A percentile compares a stretch with the other conserved stretches of the same genome.
These are phyloP conservation scores for Apostichopus japonicus DNA, from an alignment of 35 echinoderm and acorn worm species.

Conservation along the genomic window DNA sequence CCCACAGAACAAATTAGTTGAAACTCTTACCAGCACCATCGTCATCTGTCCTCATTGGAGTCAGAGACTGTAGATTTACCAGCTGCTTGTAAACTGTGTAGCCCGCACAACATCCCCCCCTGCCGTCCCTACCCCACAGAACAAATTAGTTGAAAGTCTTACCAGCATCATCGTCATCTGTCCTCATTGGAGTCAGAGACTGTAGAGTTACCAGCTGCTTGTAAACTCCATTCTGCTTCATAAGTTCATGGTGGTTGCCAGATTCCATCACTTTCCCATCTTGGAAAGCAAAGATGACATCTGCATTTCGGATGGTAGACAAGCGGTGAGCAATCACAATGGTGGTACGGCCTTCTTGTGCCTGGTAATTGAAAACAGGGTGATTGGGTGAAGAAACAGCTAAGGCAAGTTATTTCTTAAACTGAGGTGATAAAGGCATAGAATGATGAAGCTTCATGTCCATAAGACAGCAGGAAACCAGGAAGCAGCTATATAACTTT, in stretches of 20 bases:
- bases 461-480: background rate
- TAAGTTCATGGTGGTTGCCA: constrained; percentile 43
- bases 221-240: constrained; percentile 75
- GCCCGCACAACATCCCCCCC: background rate
- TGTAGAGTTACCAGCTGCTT: constrained; percentile 82
- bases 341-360: constrained; percentile 74
- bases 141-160: background rate
- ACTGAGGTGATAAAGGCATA: no score
- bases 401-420: no score
- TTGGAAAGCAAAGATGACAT: constrained; percentile 77
- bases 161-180: background rate
- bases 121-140: no score
- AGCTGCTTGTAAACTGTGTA: constrained; percentile 70
- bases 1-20: no score
- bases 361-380: constrained; percentile 29
- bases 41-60: background rate
- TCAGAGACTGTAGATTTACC: constrained; percentile 68
- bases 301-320: constrained; percentile 80
- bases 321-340: constrained; percentile 82
- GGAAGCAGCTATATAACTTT: background rate
- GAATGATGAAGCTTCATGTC: no score
- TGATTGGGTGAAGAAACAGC: background rate
- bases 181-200: constrained; percentile 17
- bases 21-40: background rate
- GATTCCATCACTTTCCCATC: constrained; percentile 45